Evolutionary conservation across 1,140 invertebrate species (phyloP), one percentile per base, ranked within the genome.

Genomic region (Ceratina japonica): DNA sequence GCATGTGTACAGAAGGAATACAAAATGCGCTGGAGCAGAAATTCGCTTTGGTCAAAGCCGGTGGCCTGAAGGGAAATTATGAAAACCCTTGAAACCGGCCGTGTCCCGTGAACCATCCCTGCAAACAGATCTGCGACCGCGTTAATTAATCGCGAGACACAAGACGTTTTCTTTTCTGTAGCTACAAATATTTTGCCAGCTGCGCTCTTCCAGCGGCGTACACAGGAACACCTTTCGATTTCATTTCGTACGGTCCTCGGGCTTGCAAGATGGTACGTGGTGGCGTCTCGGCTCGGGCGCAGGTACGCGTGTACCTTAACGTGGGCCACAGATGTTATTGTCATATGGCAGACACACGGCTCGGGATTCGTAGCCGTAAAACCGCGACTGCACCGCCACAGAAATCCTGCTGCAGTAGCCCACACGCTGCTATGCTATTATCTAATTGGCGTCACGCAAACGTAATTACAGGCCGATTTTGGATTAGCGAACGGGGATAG

Each of bases 241-340:
- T 79, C 83, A 64, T 85, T 83, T 88, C 68, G 70, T 86, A 71
- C 78, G 76, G 82, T 78, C 24, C 15, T 49, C 84, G 79, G 82
- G 88, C 89, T 87, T 89, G 87, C 84, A 90, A 88, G 87, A 88
- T 88, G 87, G 79, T 82, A 72, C 86, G 80, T 52, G 65, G 63
- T 72, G 79, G 44, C 18, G 37, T 16, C n/a, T n/a, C 20, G 22
- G 27, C 27, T n/a, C n/a, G n/a, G 27, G 61, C 74, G 44, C 54
- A 68, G 75, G 63, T 68, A 59, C 56, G 69, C 52, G 70, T 49
- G 63, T 76, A 68, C 74, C 69, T 81, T 27, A 72, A 81, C 79
- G 65, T 90, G 87, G 84, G 83, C 82, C 87, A 87, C 89, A 90
- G 89, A 90, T 90, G 89, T 90, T 90, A 89, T 90, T 90, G 89